phyloP scores from a whole-genome alignment of 2,797 vertebrate genomes.

The Oreonectes daqikongensis region DNA sequence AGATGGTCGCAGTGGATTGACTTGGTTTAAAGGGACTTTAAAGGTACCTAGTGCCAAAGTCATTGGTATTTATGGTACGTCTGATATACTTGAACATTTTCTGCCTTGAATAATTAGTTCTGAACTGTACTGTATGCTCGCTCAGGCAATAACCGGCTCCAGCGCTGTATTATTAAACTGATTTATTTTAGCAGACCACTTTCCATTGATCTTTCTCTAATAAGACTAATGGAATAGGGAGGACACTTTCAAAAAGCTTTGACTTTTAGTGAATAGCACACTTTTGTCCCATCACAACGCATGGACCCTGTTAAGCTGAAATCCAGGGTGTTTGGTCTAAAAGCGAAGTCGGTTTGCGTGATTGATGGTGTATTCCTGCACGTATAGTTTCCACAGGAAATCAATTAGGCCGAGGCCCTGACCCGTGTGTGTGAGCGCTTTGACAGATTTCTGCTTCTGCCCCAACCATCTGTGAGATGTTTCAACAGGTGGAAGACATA shows the following conservation, averaged over 20 bases:
- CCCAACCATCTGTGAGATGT: constrained; percentile 66
- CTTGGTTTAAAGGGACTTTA: background rate
- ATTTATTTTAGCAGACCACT: constrained; percentile 49
- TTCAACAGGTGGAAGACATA: constrained; percentile 55
- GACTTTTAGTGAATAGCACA: constrained; percentile 12
- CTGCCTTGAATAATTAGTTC: constrained; percentile 37
- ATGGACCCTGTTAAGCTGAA: constrained; percentile 20
- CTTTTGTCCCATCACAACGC: background rate
- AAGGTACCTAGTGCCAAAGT: constrained; percentile 12
- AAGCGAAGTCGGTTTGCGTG: constrained; percentile 5
- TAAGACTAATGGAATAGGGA: constrained; percentile 40
- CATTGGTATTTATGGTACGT: constrained; percentile 51
- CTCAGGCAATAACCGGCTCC: constrained; percentile 20
- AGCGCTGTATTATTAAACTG: constrained; percentile 42
- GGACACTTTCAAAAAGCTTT: constrained; percentile 30
- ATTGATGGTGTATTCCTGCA: constrained; percentile 41
- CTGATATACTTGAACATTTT: constrained; percentile 40
- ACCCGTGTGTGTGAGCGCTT: constrained; percentile 24
- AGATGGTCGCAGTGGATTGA: background rate
- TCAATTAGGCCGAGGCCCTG: constrained; percentile 48
- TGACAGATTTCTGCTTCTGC: constrained; percentile 48
- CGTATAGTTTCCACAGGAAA: constrained; percentile 56
- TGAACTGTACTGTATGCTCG: constrained; percentile 30
- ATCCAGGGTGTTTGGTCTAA: constrained; percentile 28
- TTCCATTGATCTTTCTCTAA: constrained; percentile 41